Conservation (phyloP, 1,140 invertebrate species). For the Drosophila pseudoananassae region DNA sequence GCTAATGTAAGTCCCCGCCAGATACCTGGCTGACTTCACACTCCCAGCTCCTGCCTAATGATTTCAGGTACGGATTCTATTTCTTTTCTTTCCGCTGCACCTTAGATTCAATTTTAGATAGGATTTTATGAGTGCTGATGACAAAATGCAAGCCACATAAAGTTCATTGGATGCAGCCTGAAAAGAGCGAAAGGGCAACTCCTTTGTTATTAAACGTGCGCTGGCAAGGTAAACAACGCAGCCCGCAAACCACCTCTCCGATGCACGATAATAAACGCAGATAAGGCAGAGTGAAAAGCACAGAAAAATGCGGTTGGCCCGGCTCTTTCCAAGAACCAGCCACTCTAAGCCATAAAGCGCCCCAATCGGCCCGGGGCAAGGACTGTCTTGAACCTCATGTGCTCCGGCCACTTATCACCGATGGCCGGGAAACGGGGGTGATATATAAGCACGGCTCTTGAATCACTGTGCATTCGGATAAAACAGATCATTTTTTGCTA, state of each 20-base stretch:
- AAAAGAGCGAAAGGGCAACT: conserved; percentile 31
- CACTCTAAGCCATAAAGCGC: not conserved
- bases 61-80: conserved; percentile 55
- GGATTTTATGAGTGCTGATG: conserved; percentile 63
- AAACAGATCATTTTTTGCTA: too few species aligned
- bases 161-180: conserved; percentile 39
- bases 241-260: conserved; percentile 14
- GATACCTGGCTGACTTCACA: conserved; percentile 6
- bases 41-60: conserved; percentile 15
- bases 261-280: conserved; percentile 60
- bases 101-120: conserved; percentile 78
- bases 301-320: conserved; percentile 11
- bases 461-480: not conserved
- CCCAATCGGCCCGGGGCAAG: conserved; percentile 1
- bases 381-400: conserved; percentile 21
- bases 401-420: conserved; percentile 48
- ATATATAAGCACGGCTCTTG: not conserved
- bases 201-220: conserved; percentile 57
- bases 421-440: conserved; percentile 44
- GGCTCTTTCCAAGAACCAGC: conserved; percentile 24
- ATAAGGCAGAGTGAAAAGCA: conserved; percentile 35
- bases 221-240: conserved; percentile 52
- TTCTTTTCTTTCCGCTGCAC: conserved; percentile 46
- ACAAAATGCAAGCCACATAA: conserved; percentile 71
- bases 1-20: not conserved